phyloP scores from a whole-genome alignment of 1,140 invertebrate genomes.

The Tribolium castaneum region DNA sequence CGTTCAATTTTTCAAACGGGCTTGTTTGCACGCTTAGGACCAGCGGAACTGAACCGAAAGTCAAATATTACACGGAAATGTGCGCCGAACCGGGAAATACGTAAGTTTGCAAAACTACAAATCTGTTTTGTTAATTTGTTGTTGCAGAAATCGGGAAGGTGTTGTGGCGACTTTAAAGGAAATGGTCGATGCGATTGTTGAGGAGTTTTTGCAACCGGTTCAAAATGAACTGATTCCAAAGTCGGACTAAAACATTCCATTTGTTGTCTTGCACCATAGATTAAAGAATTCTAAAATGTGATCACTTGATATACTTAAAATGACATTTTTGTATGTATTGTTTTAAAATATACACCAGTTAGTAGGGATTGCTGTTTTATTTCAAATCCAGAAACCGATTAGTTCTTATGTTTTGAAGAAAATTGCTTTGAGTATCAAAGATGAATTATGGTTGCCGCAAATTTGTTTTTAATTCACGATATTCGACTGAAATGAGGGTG shows the following conservation, averaged over 20 bases:
- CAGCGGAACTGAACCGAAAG: slow-evolving; percentile 98
- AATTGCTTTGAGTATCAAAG: no score
- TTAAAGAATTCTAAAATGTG: not conserved
- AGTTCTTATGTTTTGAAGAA: no score
- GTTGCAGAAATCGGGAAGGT: slow-evolving; percentile 75
- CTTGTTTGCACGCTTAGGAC: slow-evolving; percentile 90
- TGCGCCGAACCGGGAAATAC: slow-evolving; percentile 74
- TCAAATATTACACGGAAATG: slow-evolving; percentile 97
- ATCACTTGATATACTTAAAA: not conserved
- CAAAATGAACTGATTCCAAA: slow-evolving; percentile 74
- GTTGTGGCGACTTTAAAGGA: slow-evolving; percentile 74
- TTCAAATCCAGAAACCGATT: no score
- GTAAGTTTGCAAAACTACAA: slow-evolving; percentile 65
- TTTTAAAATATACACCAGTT: not conserved
- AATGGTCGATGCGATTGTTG: slow-evolving; percentile 82
- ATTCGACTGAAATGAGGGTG: no score
- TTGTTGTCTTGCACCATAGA: not conserved
- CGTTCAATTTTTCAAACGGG: slow-evolving; percentile 91
- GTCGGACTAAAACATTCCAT: slow-evolving; percentile 27
- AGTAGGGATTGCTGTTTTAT: no score
- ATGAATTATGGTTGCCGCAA: no score
- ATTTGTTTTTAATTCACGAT: no score
- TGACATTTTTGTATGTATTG: not conserved
- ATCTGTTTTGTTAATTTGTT: slow-evolving; percentile 43
- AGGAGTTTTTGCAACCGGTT: slow-evolving; percentile 85